phyloP scores from a whole-genome alignment of 2,113 vertebrate genomes.

The Atrichornis clamosus region DNA sequence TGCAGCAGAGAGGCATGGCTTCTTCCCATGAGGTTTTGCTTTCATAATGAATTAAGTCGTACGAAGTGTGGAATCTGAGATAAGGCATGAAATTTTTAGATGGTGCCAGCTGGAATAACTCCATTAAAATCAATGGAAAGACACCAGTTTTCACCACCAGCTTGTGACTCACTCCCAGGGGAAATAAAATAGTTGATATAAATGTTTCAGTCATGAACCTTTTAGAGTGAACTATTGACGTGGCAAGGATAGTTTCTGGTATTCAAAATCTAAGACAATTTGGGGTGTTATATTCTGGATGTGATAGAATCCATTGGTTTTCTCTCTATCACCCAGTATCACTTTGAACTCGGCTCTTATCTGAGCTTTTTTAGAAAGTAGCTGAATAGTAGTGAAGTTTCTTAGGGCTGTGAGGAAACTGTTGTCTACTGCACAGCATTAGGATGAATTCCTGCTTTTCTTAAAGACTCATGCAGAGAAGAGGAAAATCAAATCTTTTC shows the following conservation, averaged over 20 bases:
- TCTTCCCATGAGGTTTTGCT: neutral
- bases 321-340: neutral
- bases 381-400: neutral
- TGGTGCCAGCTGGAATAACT: neutral
- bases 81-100: constrained; percentile 6
- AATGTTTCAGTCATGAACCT: neutral
- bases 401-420: neutral
- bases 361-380: neutral
- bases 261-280: neutral
- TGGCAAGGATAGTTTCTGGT: neutral
- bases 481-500: neutral
- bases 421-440: neutral
- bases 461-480: neutral
- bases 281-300: neutral
- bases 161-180: neutral
- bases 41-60: neutral
- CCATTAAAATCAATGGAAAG: neutral
- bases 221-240: neutral
- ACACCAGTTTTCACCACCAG: neutral
- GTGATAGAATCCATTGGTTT: neutral
- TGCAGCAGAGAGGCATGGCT: neutral
- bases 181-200: neutral
- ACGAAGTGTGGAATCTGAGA: neutral
- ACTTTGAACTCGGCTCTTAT: neutral
- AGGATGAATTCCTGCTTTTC: neutral